Base-by-base conservation (phyloP, 1,140 invertebrate species). In the Lepidurus couesii region DNA sequence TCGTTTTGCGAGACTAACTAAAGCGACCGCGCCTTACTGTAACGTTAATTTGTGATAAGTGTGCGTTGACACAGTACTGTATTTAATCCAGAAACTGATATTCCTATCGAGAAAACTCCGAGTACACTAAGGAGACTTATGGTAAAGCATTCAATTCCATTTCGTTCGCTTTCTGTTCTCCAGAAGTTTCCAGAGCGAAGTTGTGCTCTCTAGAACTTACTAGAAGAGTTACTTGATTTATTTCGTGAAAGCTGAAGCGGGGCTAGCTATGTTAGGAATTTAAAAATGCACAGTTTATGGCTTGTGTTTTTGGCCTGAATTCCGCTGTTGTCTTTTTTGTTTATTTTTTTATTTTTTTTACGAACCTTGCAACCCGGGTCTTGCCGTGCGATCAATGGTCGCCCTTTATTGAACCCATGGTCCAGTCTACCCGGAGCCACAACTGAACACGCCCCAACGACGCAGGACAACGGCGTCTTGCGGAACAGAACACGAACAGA, bases 351-450 rank as follows among this genome's bases (percentile, higher is more conserved):
- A n/a, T n/a, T 24, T 65, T 13, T 65, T 13, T 5, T 7, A 65
- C 16, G 16, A 65, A 65, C 16, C 53, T 65, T 65, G 53, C 53
- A 65, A 65, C 53, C 21, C 53, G 53, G 1, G 16, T 65, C 53
- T 65, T 65, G n/a, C 53, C 53, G 21, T 65, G 53, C 53, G 53
- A 65, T 65, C 53, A 65, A 65, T 65, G 53, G 53, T 65, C 53
- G 53, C 53, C 53, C 53, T 65, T 65, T 65, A 65, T 65, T 65
- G 53, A 65, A 65, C 53, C 53, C 53, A 65, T 21, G 53, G 53
- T 65, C 53, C 53, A 65, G 53, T 65, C 53, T 65, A 65, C n/a
- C 53, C 53, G 53, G 53, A 65, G 53, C 53, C 53, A 65, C 53
- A n/a, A 16, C 21, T 65, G 53, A n/a, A 65, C 53, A 65, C 53